Percentiles rank a stretch among this genome's conserved stretches.
Conservation (phyloP, 1,140 invertebrate genomes). For the Anthonomus grandis region DNA sequence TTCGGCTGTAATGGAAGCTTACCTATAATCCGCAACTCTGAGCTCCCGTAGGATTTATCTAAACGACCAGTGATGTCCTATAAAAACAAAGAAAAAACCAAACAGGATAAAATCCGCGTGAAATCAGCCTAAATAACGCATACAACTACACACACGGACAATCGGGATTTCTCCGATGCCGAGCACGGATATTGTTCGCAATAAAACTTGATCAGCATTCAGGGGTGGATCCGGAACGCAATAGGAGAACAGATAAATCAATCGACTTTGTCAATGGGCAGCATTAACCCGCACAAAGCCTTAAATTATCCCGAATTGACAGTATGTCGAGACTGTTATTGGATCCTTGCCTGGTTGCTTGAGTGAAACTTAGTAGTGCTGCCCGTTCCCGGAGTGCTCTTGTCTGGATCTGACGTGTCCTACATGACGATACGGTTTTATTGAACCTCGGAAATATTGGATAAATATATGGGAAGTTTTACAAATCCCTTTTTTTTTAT, state of each 20-base stretch:
- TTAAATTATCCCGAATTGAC: slow-evolving; percentile 10
- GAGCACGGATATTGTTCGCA: slow-evolving; percentile 7
- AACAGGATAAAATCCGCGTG: not conserved
- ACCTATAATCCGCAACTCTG: not conserved
- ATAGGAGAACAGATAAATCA: slow-evolving; percentile 6
- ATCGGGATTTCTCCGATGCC: not conserved
- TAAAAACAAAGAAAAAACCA: not conserved
- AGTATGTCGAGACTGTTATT: too few species aligned
- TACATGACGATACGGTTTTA: too few species aligned
- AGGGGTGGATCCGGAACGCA: not conserved
- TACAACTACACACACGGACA: not conserved
- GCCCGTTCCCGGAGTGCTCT: too few species aligned
- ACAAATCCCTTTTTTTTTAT: too few species aligned
- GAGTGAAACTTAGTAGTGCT: too few species aligned
- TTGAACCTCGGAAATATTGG: too few species aligned
- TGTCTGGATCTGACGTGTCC: too few species aligned
- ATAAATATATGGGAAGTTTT: too few species aligned
- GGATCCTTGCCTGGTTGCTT: too few species aligned
- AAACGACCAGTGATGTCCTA: not conserved
- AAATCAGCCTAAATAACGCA: not conserved
- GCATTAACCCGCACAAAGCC: slow-evolving; percentile 7
- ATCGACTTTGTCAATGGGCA: slow-evolving; percentile 11
- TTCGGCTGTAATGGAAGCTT: too few species aligned
- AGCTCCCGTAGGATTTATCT: not conserved
- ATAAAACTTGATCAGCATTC: slow-evolving; percentile 13